Conservation (phyloP, 2,888 invertebrate genomes). For the Drosophila quasianomalipes region DNA sequence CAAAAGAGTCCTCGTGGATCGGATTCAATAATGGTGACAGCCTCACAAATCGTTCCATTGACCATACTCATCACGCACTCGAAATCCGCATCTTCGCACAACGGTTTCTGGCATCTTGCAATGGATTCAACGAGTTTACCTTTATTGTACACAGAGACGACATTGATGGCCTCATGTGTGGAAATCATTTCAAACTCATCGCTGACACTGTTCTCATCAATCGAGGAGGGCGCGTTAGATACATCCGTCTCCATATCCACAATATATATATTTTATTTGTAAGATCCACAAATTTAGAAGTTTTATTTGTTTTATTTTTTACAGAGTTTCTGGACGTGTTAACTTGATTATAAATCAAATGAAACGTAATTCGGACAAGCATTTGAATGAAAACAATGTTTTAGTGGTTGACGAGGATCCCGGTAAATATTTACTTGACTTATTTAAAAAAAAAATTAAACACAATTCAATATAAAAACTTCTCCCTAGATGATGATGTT, state of each 20-base stretch:
- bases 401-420: slow-evolving; percentile 81
- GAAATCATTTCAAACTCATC: not conserved
- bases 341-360: slow-evolving; percentile 84
- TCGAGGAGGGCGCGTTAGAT: not conserved
- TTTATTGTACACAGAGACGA: not conserved
- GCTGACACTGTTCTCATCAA: not conserved
- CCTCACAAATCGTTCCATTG: slow-evolving; percentile 57
- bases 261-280: not conserved
- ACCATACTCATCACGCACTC: slow-evolving; percentile 57
- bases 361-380: slow-evolving; percentile 81
- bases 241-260: not conserved
- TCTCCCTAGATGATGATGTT: slow-evolving; percentile 28
- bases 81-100: slow-evolving; percentile 59
- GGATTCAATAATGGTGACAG: slow-evolving; percentile 57
- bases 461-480: not conserved
- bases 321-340: slow-evolving; percentile 83
- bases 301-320: slow-evolving; percentile 33
- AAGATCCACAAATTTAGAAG: slow-evolving; percentile 10
- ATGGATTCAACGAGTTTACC: slow-evolving; percentile 16
- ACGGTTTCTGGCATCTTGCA: slow-evolving; percentile 42
- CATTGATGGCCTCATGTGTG: not conserved
- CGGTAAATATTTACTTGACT: slow-evolving; percentile 60
- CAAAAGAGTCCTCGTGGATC: slow-evolving; percentile 68
- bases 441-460: not conserved
- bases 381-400: slow-evolving; percentile 78